Conservation (phyloP, 2,113 vertebrate genomes). For the Agelaius phoeniceus region DNA sequence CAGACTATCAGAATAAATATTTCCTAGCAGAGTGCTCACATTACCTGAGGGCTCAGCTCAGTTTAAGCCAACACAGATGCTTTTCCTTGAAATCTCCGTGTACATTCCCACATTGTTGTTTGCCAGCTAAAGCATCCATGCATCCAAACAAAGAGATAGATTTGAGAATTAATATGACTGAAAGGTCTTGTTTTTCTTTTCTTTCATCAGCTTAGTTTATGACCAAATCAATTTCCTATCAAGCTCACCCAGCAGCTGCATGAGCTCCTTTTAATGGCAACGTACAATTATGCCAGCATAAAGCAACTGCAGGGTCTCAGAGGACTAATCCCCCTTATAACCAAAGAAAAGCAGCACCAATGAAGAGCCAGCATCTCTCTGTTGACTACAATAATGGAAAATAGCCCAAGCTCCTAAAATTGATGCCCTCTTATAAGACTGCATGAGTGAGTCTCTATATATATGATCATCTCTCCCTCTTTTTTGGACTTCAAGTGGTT, state of each 20-base stretch:
- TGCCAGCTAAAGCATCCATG: not conserved
- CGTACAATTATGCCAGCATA: not conserved
- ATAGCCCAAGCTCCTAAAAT: not conserved
- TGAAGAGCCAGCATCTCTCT: not conserved
- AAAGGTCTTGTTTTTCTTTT: not conserved
- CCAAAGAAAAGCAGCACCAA: not conserved
- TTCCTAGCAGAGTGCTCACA: not conserved
- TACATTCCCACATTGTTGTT: not conserved
- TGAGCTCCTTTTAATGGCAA: not conserved
- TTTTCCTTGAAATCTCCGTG: not conserved
- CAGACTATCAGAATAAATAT: not conserved
- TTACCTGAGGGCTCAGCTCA: not conserved
- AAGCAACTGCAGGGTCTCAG: not conserved
- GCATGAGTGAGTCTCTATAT: not conserved
- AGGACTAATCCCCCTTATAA: not conserved
- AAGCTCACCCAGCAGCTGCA: not conserved
- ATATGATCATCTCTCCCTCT: not conserved
- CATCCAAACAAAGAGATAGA: not conserved
- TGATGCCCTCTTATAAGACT: not conserved
- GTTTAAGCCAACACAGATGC: not conserved
- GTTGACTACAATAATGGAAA: accelerated
- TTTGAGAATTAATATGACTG: not conserved
- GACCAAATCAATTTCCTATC: not conserved
- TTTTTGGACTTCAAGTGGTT: not conserved
- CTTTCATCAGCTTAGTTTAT: not conserved